Evolutionary conservation across 2,113 vertebrate species (phyloP).

Genomic region (Calyptomena viridis): DNA sequence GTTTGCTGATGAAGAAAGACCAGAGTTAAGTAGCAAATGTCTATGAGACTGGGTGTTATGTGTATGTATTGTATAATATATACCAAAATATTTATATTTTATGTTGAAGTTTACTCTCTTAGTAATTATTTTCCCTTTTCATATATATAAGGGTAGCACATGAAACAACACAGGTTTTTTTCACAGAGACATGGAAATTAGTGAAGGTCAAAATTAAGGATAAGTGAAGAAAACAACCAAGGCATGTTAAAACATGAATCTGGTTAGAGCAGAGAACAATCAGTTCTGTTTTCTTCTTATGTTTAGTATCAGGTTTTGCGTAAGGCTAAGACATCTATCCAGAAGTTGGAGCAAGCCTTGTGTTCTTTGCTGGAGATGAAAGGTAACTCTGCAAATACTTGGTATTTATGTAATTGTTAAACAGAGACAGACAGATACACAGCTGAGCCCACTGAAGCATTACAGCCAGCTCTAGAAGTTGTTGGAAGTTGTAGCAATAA

Average conservation of each 20-base stretch:
- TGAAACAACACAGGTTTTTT: background rate
- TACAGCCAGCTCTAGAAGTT: background rate
- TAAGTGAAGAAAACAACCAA: background rate
- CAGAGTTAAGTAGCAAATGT: background rate
- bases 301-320: slow-evolving; percentile 82
- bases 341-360: slow-evolving; percentile 78
- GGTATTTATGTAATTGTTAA: background rate
- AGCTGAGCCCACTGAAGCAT: background rate
- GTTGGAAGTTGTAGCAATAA: background rate
- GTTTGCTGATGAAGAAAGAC: background rate
- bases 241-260: background rate
- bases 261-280: background rate
- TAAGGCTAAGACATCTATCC: slow-evolving; percentile 76
- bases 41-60: background rate
- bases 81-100: background rate
- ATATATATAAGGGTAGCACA: background rate
- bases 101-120: background rate
- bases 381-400: slow-evolving; percentile 68
- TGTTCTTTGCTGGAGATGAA: slow-evolving; percentile 78
- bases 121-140: background rate
- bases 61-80: background rate
- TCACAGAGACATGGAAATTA: background rate
- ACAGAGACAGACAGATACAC: background rate
- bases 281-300: slow-evolving; percentile 55
- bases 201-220: background rate